Evolutionary conservation across 2,797 vertebrate species (phyloP).

Genomic region (Sebastes hubbsi): DNA sequence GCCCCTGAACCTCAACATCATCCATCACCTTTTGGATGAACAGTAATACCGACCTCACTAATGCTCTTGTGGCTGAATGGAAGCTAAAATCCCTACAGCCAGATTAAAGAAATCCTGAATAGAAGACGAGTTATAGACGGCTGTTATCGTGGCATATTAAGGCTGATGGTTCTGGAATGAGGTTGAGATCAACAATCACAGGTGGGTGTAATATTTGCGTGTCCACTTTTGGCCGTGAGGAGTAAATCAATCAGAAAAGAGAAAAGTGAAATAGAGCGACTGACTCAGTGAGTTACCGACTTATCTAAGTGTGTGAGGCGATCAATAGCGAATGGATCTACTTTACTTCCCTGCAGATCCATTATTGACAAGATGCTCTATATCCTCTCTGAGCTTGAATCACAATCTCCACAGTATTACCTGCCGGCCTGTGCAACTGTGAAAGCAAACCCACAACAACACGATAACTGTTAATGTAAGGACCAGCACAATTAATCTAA

Average conservation of each 20-base stretch:
- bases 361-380: constrained; percentile 37
- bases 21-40: background rate
- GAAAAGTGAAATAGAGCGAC: constrained; percentile 3
- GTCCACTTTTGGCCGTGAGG: background rate
- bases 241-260: background rate
- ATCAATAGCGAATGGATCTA: constrained; percentile 36
- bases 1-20: background rate
- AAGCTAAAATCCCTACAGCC: background rate
- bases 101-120: background rate
- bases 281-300: constrained; percentile 10
- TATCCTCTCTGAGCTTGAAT: constrained; percentile 15
- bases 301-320: constrained; percentile 31
- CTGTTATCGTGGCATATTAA: background rate
- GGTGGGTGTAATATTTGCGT: background rate
- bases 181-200: background rate
- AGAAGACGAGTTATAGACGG: background rate
- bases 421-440: constrained; percentile 20
- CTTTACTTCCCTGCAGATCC: constrained; percentile 30
- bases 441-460: constrained; percentile 46
- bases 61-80: background rate
- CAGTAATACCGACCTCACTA: background rate
- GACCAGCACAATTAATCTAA: constrained; percentile 65
- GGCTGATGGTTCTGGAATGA: background rate
- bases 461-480: constrained; percentile 61
- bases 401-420: constrained; percentile 1